phyloP scores from a whole-genome alignment of 1,140 invertebrate species.

The Whitmania pigra region DNA sequence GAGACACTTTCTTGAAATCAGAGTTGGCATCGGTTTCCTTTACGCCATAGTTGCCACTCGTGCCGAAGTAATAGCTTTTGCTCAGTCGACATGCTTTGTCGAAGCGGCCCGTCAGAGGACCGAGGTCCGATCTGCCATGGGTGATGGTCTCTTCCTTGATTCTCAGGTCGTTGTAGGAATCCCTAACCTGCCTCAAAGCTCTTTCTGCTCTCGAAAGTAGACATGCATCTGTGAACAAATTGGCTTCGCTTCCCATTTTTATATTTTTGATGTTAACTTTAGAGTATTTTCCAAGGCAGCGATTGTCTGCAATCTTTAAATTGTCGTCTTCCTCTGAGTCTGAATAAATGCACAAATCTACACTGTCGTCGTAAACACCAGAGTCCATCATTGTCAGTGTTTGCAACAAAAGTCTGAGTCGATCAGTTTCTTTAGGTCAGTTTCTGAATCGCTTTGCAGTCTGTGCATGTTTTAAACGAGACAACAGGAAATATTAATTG shows the following conservation, averaged over 20 bases:
- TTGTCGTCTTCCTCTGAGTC: background rate
- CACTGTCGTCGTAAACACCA: conserved; percentile 4
- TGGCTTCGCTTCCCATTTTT: background rate
- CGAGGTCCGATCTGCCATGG: background rate
- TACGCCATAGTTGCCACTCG: background rate
- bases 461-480: background rate
- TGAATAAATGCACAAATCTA: background rate
- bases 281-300: background rate
- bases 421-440: background rate
- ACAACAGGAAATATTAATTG: background rate
- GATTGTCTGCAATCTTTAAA: background rate
- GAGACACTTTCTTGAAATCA: background rate
- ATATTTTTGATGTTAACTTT: background rate
- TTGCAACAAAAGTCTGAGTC: background rate
- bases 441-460: background rate
- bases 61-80: conserved; percentile 1
- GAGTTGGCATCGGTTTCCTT: background rate
- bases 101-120: background rate
- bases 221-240: background rate
- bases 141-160: background rate
- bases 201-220: background rate
- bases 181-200: background rate
- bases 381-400: conserved; percentile 4
- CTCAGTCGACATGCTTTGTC: conserved; percentile 9
- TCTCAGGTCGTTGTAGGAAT: conserved; percentile 7